Conservation (phyloP, 2,888 invertebrate genomes). For the Limnephilus auricula region DNA sequence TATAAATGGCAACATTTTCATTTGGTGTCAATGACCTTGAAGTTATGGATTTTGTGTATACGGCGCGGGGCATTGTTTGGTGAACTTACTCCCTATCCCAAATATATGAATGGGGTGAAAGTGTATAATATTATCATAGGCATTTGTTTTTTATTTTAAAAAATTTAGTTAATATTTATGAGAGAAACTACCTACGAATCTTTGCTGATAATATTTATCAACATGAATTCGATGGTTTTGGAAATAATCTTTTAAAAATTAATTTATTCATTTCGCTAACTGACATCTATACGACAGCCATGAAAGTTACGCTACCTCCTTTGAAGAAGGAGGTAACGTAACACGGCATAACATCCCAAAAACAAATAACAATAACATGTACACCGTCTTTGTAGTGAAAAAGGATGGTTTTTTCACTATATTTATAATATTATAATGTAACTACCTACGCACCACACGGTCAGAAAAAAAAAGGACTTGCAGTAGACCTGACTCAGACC, state of each 20-base stretch:
- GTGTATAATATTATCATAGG: background rate
- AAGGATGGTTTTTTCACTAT: too few species aligned
- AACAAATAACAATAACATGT: too few species aligned
- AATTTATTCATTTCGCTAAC: background rate
- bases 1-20: constrained; percentile 63
- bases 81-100: constrained; percentile 44
- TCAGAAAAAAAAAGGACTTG: too few species aligned
- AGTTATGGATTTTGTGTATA: constrained; percentile 66
- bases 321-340: too few species aligned
- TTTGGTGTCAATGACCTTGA: constrained; percentile 66
- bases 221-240: background rate
- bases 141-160: background rate
- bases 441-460: too few species aligned
- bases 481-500: too few species aligned
- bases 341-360: too few species aligned
- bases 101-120: constrained; percentile 52
- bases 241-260: background rate
- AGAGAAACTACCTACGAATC: background rate
- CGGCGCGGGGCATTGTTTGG: constrained; percentile 37
- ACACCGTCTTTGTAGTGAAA: too few species aligned
- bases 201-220: background rate
- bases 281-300: background rate
- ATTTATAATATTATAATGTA: too few species aligned
- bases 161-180: background rate
- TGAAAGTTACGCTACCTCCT: too few species aligned